Base-by-base conservation (phyloP, 2,113 vertebrate species). In the Guaruba guarouba region DNA sequence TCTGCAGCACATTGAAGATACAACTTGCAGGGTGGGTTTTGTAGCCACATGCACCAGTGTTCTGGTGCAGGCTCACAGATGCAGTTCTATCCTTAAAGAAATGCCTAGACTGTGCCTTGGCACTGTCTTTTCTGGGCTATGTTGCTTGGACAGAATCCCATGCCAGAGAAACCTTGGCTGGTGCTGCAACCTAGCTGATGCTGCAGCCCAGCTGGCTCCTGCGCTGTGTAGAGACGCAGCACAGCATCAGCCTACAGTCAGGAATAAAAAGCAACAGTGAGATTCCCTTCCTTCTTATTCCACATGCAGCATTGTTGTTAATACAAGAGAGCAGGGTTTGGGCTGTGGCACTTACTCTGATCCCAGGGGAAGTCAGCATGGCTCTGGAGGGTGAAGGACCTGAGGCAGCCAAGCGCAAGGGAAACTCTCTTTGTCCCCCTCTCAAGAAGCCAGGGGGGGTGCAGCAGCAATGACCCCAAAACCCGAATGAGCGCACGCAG, bases 61-160 rank as follows among this genome's bases (percentile, higher is more conserved):
- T 61, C 17, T 1, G 2, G 29, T 7, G 7, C 1, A 2, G 57
- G 12, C 15, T 48, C 6, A 0, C 28, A 51, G 22, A 7, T 14
- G 10, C 49, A 82, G 8, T 18, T 37, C 13, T 49, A 11, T n/a
- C 10, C 9, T 39, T 33, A 7, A 23, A 22, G 16, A n/a, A 74
- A 37, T 7, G 6, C 27, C 28, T 1, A 0, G 16, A 11, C 2
- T 0, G 2, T 8, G 23, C 35, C 44, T 28, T 10, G 0, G 33
- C 0, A 0, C 29, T 28, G 41, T 33, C 44, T 74, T 66, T 64
- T 61, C 39, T 5, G 16, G 17, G 23, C 29, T 82, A 67, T 4
- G 7, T 1, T 18, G n/a, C n/a, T 0, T 1, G 41, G 35, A 63
- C 8, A 37, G 20, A 16, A 62, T 39, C 31, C 28, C 6, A 3